A percentile compares a stretch with the other conserved stretches of the same genome.
Evolutionary conservation across 1,140 invertebrate genomes (phyloP).

Genomic region (Drosophila auraria): DNA sequence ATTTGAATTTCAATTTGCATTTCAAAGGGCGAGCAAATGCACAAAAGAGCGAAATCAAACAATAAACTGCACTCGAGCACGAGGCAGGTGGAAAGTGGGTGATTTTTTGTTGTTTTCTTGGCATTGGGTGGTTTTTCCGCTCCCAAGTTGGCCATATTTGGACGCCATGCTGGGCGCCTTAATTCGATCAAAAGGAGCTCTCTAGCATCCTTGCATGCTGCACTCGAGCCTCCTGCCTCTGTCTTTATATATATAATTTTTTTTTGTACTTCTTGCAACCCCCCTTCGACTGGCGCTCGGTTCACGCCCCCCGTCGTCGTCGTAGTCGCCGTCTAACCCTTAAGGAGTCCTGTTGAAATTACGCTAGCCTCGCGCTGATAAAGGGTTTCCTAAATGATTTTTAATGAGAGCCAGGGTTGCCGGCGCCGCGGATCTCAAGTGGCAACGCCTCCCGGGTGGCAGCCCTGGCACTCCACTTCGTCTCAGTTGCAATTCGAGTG

Average conservation of each 20-base stretch:
- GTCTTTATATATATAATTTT: not conserved
- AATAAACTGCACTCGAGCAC: slow-evolving; percentile 80
- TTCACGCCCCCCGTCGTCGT: slow-evolving; percentile 56
- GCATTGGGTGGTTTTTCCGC: not conserved
- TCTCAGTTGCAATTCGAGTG: slow-evolving; percentile 43
- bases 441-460: slow-evolving; percentile 29
- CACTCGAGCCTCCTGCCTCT: slow-evolving; percentile 15
- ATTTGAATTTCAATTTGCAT: slow-evolving; percentile 73
- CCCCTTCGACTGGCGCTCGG: not conserved
- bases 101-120: no score
- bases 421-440: slow-evolving; percentile 14
- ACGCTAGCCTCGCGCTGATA: slow-evolving; percentile 28
- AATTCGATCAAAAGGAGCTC: slow-evolving; percentile 75
- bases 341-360: slow-evolving; percentile 49
- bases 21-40: slow-evolving; percentile 76
- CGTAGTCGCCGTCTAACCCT: slow-evolving; percentile 49
- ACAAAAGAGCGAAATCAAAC: slow-evolving; percentile 75
- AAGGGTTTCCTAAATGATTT: slow-evolving; percentile 79
- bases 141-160: slow-evolving; percentile 80
- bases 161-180: slow-evolving; percentile 75
- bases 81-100: slow-evolving; percentile 29
- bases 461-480: slow-evolving; percentile 8
- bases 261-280: not conserved
- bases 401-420: slow-evolving; percentile 63
- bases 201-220: slow-evolving; percentile 16